Evolutionary conservation across 2,888 invertebrate species (phyloP), one percentile per base, ranked within the genome.

Genomic region (Xestobium rufovillosum): DNA sequence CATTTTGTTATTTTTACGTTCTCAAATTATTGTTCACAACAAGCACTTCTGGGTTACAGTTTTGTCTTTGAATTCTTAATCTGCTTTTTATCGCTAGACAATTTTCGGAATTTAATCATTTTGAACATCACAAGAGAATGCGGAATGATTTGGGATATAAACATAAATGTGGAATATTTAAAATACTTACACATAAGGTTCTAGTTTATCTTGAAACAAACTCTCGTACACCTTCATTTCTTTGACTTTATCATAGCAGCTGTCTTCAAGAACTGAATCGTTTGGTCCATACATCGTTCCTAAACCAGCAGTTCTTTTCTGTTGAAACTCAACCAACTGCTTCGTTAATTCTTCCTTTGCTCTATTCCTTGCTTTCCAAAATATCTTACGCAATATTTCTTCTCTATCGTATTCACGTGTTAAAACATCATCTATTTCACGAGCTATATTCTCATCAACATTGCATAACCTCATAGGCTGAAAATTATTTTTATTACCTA

Each of bases 281-380:
- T 79, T 75, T 1, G 91, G 89, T 1, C 94, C 95, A 66, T 87
- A 95, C 49, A 96, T 76, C 32, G 83, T 83, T 9, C 86, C 91
- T 41, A 95, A 70, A 2, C 95, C 95, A 19, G 91, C 84, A 23
- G 83, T 87, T 49, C 92, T 70, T 66, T 94, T 94, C 52, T 83
- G 83, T 57, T 92, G 83, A 47, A 74, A 74, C 44, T 91, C 90
- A 15, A 76, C 77, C 33, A 94, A 69, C 55, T 85, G 83, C 50
- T 80, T 80, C 34, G 80, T 76, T 33, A 92, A 68, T 60, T 88
- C 88, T 49, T 85, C 83, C 55, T 83, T 82, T 3, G 90, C 89
- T 51, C 83, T 78, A 47, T 78, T 76, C 25, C 95, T 74, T 33
- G 94, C 90, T 55, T 90, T 88, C 68, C 83, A 80, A 64, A 97